Evolutionary conservation across 2,888 invertebrate species (phyloP), one percentile per base, ranked within the genome.

Genomic region (Mythimna pallens): DNA sequence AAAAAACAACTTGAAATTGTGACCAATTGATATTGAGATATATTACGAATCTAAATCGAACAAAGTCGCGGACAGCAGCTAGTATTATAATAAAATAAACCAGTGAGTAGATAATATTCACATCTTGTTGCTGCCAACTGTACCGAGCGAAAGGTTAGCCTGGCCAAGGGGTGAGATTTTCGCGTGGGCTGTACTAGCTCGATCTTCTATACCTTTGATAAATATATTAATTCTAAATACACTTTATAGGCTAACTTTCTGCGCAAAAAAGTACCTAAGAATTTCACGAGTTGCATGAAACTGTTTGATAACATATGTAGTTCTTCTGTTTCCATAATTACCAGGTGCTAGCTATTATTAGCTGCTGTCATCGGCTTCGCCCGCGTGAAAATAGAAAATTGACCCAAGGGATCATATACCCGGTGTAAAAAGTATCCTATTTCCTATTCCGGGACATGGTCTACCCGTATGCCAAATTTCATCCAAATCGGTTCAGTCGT

Each of bases 101-200:
- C 47, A 64, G 43, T 43, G 69, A 67, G 59, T 69, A 58, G 66
- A 59, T 61, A 66, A 62, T 75, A 59, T 76, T 77, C 65, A 65
- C 71, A 73, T 79, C 40, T 61, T 70, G 61, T 59, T 68, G 65
- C n/a, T 61, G 72, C 22, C 62, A 76, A 80, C 78, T 77, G 70
- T 84, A 80, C 64, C 76, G 61, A 73, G 22, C 40, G 10, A 81
- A 80, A 83, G 79, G 79, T 78, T 74, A 74, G 30, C 2, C 22
- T 34, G 73, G 30, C 2, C 22, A 36, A 17, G 17, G 65, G 52
- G 68, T 68, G 71, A 68, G 62, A 54, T 59, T 70, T 64, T 75
- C 36, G 80, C 80, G 81, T 83, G 63, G 84, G 75, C 67, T 62
- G 9, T 62, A 47, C 54, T 17, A 54, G 10, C 52, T 17, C 25